Conservation (phyloP, 2,113 vertebrate species). For the Ariopsis seemanni region DNA sequence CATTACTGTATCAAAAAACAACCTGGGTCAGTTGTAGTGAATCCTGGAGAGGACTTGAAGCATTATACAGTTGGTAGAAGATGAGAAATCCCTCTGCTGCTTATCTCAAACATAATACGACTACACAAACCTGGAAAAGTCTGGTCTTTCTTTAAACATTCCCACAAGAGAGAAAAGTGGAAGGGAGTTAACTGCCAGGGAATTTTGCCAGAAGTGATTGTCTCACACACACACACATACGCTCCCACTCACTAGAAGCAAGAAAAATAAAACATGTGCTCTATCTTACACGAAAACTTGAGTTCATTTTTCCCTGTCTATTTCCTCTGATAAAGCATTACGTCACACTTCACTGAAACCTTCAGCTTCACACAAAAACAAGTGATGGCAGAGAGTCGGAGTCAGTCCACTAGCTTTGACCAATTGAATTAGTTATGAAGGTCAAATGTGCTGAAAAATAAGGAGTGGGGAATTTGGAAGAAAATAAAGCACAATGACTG, state of each 20-base stretch:
- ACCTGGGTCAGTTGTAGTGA: background rate
- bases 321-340: conserved; percentile 11
- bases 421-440: background rate
- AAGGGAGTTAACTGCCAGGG: conserved; percentile 8
- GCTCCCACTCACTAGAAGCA: background rate
- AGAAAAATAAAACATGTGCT: conserved; percentile 14
- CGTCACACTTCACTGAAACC: background rate
- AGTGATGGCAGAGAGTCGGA: background rate
- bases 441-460: conserved; percentile 8
- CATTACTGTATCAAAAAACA: background rate
- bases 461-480: background rate
- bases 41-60: background rate
- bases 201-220: conserved; percentile 21
- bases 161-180: conserved; percentile 13
- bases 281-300: background rate
- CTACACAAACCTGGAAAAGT: background rate
- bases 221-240: background rate
- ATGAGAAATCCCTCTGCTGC: background rate
- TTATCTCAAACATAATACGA: background rate
- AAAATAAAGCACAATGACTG: no score
- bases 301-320: conserved; percentile 39
- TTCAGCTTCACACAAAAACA: conserved; percentile 11
- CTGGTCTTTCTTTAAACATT: conserved; percentile 17
- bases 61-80: background rate
- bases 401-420: background rate